Conservation (phyloP, 2,888 invertebrate genomes). For the Pogonocherus hispidulus region DNA sequence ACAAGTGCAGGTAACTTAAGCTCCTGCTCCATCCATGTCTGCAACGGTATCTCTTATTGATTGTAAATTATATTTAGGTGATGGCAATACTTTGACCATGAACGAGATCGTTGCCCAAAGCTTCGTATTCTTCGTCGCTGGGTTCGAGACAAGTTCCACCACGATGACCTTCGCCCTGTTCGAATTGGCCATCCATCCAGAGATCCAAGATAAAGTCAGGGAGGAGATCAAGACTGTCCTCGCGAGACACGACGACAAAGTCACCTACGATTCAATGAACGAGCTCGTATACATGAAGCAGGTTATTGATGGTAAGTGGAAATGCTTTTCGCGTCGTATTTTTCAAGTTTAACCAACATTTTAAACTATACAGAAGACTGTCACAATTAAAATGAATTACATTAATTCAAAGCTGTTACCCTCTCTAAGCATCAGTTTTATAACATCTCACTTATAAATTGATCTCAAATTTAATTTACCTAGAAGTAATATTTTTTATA, state of each 20-base stretch:
- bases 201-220: constrained; percentile 66
- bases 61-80: not conserved
- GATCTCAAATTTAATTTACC: too few species aligned
- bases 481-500: too few species aligned
- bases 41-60: not conserved
- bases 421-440: too few species aligned
- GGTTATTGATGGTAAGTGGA: constrained; percentile 64
- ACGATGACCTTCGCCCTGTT: constrained; percentile 54
- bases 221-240: constrained; percentile 63
- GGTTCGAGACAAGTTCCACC: constrained; percentile 44
- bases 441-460: too few species aligned
- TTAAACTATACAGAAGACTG: too few species aligned
- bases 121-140: constrained; percentile 42
- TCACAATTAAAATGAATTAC: too few species aligned
- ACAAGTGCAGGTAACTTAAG: too few species aligned
- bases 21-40: too few species aligned
- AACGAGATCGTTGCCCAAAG: constrained; percentile 56
- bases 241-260: constrained; percentile 57
- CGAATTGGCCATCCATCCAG: constrained; percentile 63
- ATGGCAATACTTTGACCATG: constrained; percentile 52
- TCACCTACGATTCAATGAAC: constrained; percentile 66
- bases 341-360: too few species aligned
- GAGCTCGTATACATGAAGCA: constrained; percentile 69
- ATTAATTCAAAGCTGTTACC: too few species aligned
- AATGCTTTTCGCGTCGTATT: too few species aligned